phyloP scores from a whole-genome alignment of 2,113 vertebrate species.

The Cyprinodon brontotheroides region DNA sequence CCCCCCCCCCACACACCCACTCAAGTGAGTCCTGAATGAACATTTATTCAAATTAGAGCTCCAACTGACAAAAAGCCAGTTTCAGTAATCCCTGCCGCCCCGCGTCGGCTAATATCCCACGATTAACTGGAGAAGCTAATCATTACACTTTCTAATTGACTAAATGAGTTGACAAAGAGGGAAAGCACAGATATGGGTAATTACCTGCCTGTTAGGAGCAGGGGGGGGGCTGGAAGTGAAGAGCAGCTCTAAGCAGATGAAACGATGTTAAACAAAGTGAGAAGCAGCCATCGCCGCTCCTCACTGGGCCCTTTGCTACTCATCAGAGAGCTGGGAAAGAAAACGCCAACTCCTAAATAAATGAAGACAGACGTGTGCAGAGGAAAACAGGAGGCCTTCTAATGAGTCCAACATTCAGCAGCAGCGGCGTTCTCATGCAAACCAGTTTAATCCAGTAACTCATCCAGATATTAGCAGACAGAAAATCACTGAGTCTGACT shows the following conservation, averaged over 20 bases:
- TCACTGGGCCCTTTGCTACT: not conserved
- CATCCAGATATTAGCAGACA: too few relatives aligned
- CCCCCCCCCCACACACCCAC: constrained; percentile 39
- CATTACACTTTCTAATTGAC: constrained; percentile 75
- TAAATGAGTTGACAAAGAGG: constrained; percentile 71
- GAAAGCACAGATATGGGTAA: constrained; percentile 69
- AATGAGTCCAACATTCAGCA: too few relatives aligned
- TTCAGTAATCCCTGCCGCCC: constrained; percentile 31
- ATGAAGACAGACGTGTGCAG: too few relatives aligned
- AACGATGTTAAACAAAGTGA: constrained; percentile 17
- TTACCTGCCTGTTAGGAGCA: constrained; percentile 52
- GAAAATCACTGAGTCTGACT: too few relatives aligned
- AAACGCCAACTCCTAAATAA: not conserved
- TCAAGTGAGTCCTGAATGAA: constrained; percentile 52
- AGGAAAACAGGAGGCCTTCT: too few relatives aligned
- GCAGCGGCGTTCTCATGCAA: too few relatives aligned
- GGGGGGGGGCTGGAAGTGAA: constrained; percentile 47
- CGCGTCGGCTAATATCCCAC: constrained; percentile 48
- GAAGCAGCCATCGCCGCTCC: constrained; percentile 41
- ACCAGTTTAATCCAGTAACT: too few relatives aligned
- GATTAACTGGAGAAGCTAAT: constrained; percentile 76
- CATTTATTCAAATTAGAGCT: constrained; percentile 76
- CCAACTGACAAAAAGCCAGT: constrained; percentile 79
- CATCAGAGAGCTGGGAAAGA: not conserved
- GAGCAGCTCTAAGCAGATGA: constrained; percentile 28